Evolutionary conservation across 2,888 invertebrate genomes (phyloP), one percentile per base, ranked within the genome.

Genomic region (Empis stercorea): DNA sequence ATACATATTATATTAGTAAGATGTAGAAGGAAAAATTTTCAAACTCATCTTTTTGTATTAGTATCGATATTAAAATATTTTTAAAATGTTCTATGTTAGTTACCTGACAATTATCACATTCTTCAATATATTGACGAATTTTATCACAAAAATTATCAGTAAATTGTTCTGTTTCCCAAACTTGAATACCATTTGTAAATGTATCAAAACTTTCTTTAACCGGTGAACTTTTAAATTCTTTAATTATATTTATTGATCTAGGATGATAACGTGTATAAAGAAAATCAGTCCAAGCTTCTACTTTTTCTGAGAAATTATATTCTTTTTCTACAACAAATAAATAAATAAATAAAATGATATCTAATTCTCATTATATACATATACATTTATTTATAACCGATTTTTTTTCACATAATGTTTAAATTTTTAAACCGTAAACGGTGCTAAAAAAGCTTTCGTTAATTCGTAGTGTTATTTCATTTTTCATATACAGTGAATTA

Each of bases 231-330:
- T 76, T 71, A 64, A 82, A 84, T 51, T 86, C 78, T 50, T 79
- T 79, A 1, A 92, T 68, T 46, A 87, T 65, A 62, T 84, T 83
- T 1, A 91, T 68, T 20, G 85, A 80, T 57, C 85, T 78, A 2
- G 87, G 80, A 73, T 94, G 91, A 59, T 86, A 81, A 56, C 85
- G 77, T 0, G 84, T 76, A 56, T 84, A 81, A 6, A 92, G 67
- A 64, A 75, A 93, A 68, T 94, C 93, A 0, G 87, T 84, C 94
- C 94, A 94, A 17, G 85, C 81, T 41, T 73, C 72, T 0, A 86
- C 77, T 54, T 75, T 72, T 39, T 75, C 70, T 44, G 86, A 82
- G 48, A 89, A 70, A 55, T 79, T 70, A 55, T 79, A 80, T 4
- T 73, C 62, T 53, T 78, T 75, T 10, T 59, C 59, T 36, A 34